These are phyloP conservation scores for Dromiciops gliroides DNA, from an alignment of 2,113 vertebrate species.

Conservation along the genomic window DNA sequence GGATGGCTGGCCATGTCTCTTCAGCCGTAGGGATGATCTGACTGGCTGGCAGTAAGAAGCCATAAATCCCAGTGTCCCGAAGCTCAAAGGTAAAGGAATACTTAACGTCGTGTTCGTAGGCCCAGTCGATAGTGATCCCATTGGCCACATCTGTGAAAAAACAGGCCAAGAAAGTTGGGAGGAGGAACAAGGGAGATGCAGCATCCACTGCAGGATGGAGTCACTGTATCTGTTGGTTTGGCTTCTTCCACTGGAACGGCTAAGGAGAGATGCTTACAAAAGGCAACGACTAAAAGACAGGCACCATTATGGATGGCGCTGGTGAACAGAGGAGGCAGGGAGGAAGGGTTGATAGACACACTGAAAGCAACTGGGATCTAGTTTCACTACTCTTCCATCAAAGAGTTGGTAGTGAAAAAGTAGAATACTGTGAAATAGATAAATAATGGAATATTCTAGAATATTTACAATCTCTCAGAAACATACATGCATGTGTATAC, in stretches of 20 bases:
- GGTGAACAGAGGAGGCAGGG: not conserved
- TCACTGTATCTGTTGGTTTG: not conserved
- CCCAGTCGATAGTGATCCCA: slow-evolving; percentile 91
- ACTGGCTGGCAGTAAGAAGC: slow-evolving; percentile 90
- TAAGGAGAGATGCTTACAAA: not conserved
- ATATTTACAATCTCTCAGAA: not conserved
- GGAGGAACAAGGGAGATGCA: not conserved
- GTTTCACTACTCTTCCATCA: not conserved
- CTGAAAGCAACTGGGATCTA: not conserved
- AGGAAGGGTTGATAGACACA: not conserved
- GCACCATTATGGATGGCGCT: not conserved
- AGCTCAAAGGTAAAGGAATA: slow-evolving; percentile 92
- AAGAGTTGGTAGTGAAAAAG: not conserved
- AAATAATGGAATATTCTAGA: not conserved
- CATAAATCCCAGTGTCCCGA: slow-evolving; percentile 89
- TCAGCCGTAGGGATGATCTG: slow-evolving; percentile 92
- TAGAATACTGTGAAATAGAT: not conserved
- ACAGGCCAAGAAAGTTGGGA: not conserved
- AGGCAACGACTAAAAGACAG: not conserved
- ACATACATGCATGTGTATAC: not conserved
- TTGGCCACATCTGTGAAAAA: slow-evolving; percentile 86
- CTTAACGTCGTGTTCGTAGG: slow-evolving; percentile 88
- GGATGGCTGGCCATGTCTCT: slow-evolving; percentile 90
- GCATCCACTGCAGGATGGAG: not conserved
- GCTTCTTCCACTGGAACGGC: not conserved